Conservation (phyloP, 1,140 invertebrate genomes). For the Drosophila elegans region DNA sequence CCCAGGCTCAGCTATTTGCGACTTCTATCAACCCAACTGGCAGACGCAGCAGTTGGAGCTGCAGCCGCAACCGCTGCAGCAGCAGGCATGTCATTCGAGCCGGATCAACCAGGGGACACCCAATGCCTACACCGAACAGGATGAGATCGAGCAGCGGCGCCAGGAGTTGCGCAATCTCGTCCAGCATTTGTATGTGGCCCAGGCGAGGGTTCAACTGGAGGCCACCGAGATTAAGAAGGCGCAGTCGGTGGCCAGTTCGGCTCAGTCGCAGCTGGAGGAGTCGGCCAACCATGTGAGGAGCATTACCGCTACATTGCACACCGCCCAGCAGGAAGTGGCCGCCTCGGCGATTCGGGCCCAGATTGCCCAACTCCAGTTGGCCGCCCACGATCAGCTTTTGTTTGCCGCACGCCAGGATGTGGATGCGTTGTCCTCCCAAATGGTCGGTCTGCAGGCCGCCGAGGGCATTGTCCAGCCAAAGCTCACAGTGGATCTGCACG, state of each 20-base stretch:
- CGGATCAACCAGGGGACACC: not conserved
- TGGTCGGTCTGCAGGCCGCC: slow-evolving; percentile 82
- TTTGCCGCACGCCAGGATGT: slow-evolving; percentile 83
- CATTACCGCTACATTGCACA: slow-evolving; percentile 77
- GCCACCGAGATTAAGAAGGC: slow-evolving; percentile 79
- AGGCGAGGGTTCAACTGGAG: slow-evolving; percentile 80
- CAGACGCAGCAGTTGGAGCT: not conserved
- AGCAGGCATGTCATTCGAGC: not conserved
- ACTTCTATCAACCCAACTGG: slow-evolving; percentile 1
- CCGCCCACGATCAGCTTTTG: slow-evolving; percentile 79
- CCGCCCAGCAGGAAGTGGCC: slow-evolving; percentile 80
- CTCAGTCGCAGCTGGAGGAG: slow-evolving; percentile 72
- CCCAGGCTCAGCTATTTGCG: not conserved
- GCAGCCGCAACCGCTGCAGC: slow-evolving; percentile 5
- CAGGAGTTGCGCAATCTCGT: slow-evolving; percentile 68
- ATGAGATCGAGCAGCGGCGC: slow-evolving; percentile 58
- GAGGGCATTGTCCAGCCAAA: slow-evolving; percentile 78
- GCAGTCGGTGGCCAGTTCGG: slow-evolving; percentile 68
- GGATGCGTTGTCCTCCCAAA: slow-evolving; percentile 79
- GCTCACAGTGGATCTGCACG: slow-evolving; percentile 67
- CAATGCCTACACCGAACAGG: slow-evolving; percentile 11
- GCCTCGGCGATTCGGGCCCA: slow-evolving; percentile 77
- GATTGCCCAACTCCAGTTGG: slow-evolving; percentile 81
- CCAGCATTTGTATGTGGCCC: slow-evolving; percentile 81
- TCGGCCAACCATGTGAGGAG: slow-evolving; percentile 78